These are phyloP conservation scores for Cossypha caffra DNA, from an alignment of 2,797 vertebrate species.

Conservation along the genomic window DNA sequence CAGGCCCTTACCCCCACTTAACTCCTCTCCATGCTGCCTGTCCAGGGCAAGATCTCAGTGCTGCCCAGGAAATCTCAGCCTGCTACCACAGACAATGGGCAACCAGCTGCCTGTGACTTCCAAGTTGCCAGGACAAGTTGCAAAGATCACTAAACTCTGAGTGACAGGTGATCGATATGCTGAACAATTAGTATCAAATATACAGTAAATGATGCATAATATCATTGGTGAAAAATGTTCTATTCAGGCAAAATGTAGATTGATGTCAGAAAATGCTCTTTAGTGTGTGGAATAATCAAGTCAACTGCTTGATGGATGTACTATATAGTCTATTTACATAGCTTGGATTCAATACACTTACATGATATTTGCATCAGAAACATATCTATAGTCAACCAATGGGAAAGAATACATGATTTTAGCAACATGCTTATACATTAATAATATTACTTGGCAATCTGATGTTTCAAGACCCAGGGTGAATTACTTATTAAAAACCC, in stretches of 20 bases:
- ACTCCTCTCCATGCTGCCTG: neutral
- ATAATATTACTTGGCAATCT: constrained; percentile 88
- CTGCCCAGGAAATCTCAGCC: neutral
- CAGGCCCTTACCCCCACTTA: neutral
- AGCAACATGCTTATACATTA: constrained; percentile 87
- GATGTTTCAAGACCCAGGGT: constrained; percentile 86
- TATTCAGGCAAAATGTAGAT: constrained; percentile 75
- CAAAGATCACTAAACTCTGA: constrained; percentile 42
- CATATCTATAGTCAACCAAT: constrained; percentile 79
- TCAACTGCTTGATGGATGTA: constrained; percentile 79
- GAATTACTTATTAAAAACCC: constrained; percentile 93
- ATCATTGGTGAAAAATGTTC: constrained; percentile 71
- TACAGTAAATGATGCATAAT: constrained; percentile 75
- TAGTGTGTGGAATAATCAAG: constrained; percentile 78
- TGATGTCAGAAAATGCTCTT: constrained; percentile 76
- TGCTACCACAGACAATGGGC: neutral
- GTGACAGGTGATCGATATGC: constrained; percentile 66
- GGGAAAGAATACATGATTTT: constrained; percentile 76
- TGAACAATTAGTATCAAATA: constrained; percentile 76
- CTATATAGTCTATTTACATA: constrained; percentile 78
- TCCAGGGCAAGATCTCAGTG: neutral
- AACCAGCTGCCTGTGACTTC: neutral
- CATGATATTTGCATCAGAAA: constrained; percentile 80
- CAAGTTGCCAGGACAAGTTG: constrained; percentile 18
- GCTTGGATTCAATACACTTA: constrained; percentile 77